A percentile compares a stretch with the other conserved stretches of the same genome.
phyloP scores from a whole-genome alignment of 2,113 vertebrate genomes.

The Neotoma lepida region DNA sequence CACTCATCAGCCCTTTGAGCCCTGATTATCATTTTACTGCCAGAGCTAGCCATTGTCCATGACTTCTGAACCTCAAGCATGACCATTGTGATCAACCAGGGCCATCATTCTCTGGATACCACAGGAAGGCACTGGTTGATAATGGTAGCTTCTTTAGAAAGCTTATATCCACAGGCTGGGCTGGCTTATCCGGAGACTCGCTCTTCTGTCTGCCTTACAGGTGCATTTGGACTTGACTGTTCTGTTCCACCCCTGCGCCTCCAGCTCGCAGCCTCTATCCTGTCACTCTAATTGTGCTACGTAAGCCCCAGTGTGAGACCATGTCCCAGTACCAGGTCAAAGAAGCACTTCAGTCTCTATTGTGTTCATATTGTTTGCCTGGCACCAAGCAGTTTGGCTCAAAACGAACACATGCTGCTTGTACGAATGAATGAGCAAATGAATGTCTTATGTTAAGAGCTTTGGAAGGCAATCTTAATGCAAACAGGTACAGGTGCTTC shows the following conservation, averaged over 20 bases:
- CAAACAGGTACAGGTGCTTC: neutral
- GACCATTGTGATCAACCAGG: neutral
- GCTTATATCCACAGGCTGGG: neutral
- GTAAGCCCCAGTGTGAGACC: neutral
- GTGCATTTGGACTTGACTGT: neutral
- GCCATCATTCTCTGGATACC: constrained; percentile 24
- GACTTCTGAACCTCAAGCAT: neutral
- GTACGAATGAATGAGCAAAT: neutral
- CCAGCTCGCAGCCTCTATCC: neutral
- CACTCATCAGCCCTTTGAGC: neutral
- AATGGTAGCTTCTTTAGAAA: neutral
- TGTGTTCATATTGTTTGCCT: neutral
- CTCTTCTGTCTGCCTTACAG: neutral
- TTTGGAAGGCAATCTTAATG: neutral
- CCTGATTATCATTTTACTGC: neutral
- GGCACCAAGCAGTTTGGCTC: neutral
- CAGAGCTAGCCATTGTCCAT: neutral
- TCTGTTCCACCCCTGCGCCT: neutral
- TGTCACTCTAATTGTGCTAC: neutral
- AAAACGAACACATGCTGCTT: neutral
- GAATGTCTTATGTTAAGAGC: neutral
- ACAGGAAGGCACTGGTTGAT: neutral
- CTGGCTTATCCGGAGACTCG: neutral
- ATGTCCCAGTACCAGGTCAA: neutral
- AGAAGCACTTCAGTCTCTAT: neutral